These are phyloP conservation scores for Xanthia togata DNA, from an alignment of 2,888 invertebrate species.

Conservation along the genomic window DNA sequence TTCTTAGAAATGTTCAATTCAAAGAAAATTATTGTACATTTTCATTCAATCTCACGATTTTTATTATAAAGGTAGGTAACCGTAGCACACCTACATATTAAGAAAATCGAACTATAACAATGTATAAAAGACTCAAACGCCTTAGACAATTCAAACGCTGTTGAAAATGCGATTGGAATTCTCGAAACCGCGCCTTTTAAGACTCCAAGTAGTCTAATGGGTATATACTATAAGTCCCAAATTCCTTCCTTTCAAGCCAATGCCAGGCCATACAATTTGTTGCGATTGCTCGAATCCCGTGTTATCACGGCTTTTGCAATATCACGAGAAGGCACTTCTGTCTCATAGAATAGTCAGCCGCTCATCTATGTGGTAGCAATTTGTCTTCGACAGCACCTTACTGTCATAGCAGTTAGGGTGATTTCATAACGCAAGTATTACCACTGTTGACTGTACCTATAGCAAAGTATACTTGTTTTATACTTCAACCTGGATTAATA, in stretches of 20 bases:
- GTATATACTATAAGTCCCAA: slow-evolving; percentile 21
- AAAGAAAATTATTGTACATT: slow-evolving; percentile 13
- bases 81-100: no score
- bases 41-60: neutral
- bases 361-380: neutral
- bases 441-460: neutral
- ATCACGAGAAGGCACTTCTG: neutral
- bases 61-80: neutral
- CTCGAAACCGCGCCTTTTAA: neutral
- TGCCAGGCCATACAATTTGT: neutral
- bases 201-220: slow-evolving; percentile 7
- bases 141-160: slow-evolving; percentile 11
- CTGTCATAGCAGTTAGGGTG: neutral
- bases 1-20: slow-evolving; percentile 10
- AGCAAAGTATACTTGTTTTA: neutral
- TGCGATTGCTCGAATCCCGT: neutral
- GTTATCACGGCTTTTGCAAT: neutral
- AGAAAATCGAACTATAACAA: no score
- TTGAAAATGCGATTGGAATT: neutral
- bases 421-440: neutral
- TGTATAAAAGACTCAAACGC: slow-evolving; percentile 12
- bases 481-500: slow-evolving; percentile 45
- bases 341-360: neutral
- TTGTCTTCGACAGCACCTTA: neutral
- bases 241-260: slow-evolving; percentile 4